phyloP scores from a whole-genome alignment of 2,888 invertebrate genomes.

The Drosophila nr. fundita region DNA sequence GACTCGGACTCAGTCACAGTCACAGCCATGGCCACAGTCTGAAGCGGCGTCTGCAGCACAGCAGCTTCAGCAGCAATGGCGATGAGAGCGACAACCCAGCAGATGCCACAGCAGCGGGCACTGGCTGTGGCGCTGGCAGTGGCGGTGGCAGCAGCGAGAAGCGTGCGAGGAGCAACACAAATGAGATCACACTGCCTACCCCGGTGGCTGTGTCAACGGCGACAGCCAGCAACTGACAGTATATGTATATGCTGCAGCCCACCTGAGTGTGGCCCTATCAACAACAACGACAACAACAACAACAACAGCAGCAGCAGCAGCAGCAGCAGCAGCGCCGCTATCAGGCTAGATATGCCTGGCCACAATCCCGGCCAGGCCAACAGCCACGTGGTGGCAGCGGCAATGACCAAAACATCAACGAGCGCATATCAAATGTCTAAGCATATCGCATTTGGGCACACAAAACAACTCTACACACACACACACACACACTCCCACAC shows the following conservation, averaged over 20 bases:
- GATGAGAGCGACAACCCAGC: constrained; percentile 79
- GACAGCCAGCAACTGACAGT: constrained; percentile 80
- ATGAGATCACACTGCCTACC: constrained; percentile 19
- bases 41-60: constrained; percentile 77
- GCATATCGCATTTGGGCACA: constrained; percentile 79
- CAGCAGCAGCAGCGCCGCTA: constrained; percentile 1
- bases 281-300: background rate
- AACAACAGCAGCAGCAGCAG: background rate
- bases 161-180: constrained; percentile 53
- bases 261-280: constrained; percentile 72
- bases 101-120: constrained; percentile 28
- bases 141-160: constrained; percentile 46
- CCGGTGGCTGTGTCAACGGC: constrained; percentile 41
- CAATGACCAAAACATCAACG: constrained; percentile 68
- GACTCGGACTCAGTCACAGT: constrained; percentile 54
- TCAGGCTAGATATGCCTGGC: constrained; percentile 38
- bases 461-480: constrained; percentile 42
- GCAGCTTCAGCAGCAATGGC: constrained; percentile 79
- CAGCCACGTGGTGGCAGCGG: constrained; percentile 32
- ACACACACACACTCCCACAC: constrained; percentile 11
- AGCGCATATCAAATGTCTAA: constrained; percentile 80
- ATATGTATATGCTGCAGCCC: constrained; percentile 75
- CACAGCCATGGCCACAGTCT: constrained; percentile 62
- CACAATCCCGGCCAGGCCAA: constrained; percentile 34
- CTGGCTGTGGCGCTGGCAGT: background rate